phyloP scores from a whole-genome alignment of 2,113 vertebrate species.

The Vombatus ursinus region DNA sequence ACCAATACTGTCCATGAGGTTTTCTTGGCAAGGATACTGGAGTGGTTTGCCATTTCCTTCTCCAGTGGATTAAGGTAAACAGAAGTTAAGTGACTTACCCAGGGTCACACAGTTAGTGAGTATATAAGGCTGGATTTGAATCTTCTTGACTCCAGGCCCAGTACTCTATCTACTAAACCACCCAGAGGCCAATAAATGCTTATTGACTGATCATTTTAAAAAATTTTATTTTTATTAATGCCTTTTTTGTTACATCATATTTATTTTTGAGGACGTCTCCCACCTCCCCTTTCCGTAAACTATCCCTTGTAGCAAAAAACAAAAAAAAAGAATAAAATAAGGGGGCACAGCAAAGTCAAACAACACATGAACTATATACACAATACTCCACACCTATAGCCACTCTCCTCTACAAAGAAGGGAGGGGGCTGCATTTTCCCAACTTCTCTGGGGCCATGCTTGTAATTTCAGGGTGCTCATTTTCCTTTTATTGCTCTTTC shows the following conservation, averaged over 20 bases:
- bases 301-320: neutral
- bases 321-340: neutral
- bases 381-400: neutral
- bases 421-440: neutral
- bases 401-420: neutral
- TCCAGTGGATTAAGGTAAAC: neutral
- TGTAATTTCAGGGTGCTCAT: neutral
- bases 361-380: neutral
- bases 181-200: neutral
- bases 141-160: neutral
- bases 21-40: too few relatives aligned
- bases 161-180: neutral
- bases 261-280: neutral
- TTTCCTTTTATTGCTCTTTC: neutral
- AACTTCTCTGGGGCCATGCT: neutral
- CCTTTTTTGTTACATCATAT: neutral
- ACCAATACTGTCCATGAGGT: too few relatives aligned
- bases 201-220: too few relatives aligned
- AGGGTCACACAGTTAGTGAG: neutral
- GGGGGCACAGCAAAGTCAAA: neutral
- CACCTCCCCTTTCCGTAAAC: too few relatives aligned
- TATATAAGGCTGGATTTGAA: neutral
- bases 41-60: too few relatives aligned
- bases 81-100: neutral
- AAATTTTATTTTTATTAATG: too few relatives aligned